Evolutionary conservation across 2,113 vertebrate species (phyloP), one percentile per base, ranked within the genome.

Genomic region (Antigone vipio): DNA sequence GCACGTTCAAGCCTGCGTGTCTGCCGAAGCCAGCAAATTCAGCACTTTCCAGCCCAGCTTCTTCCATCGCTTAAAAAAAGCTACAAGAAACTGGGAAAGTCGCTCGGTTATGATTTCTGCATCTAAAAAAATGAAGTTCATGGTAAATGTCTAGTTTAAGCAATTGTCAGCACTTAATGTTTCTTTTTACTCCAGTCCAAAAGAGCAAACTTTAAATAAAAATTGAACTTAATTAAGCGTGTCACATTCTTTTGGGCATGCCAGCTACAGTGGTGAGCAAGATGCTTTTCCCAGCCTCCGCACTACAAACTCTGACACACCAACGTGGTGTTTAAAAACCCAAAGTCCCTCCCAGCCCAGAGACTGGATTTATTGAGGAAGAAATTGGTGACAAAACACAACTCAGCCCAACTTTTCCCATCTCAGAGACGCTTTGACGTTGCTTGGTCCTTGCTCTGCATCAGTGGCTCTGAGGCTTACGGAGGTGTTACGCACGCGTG

Each of bases 401-500:
- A 21, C 30, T 58, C 23, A 35, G 17, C 7, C 29, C 32, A 38
- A 58, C 14, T 4, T 40, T 15, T 30, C 34, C 52, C 68, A 17
- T 55, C 53, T 68, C 40, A 30, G 55, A 83, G 44, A n/a, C 21
- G 53, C 26, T 42, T 23, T 0, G 2, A 53, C 47, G 55, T 11
- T 55, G 55, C n/a, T 42, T 1, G 0, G 60, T 34, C 49, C 30
- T 30, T 24, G 69, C 68, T 20, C 60, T 49, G 53, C 21, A 16
- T 15, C 29, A 74, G 60, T 6, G 1, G 53, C 38, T 59, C 35
- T 38, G 21, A 21, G 45, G 38, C 9, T 73, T 20, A 14, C 1
- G 0, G 59, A 73, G 35, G 38, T 52, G 27, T 40, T 16, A 44
- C 4, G 1, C 24, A 29, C 2, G 1, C 1, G 0, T 30, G 30